Evolutionary conservation across 2,888 invertebrate species (phyloP).

Genomic region (Noctua fimbriata): DNA sequence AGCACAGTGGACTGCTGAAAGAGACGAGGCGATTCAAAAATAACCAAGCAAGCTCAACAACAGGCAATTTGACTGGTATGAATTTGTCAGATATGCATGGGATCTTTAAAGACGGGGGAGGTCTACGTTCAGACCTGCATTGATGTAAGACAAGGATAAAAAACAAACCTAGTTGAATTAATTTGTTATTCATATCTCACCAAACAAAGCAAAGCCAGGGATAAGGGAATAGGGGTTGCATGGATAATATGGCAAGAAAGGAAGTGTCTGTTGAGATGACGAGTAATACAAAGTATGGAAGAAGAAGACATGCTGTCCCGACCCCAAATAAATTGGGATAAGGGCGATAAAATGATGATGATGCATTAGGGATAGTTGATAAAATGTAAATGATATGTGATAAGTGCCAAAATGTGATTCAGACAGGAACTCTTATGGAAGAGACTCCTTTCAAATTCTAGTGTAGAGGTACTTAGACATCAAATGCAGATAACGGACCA

Average conservation of each 20-base stretch:
- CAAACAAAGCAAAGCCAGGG: no score
- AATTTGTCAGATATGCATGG: not conserved
- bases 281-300: no score
- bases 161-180: not conserved
- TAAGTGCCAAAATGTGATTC: not conserved
- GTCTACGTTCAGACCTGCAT: not conserved
- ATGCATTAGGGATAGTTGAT: not conserved
- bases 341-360: not conserved
- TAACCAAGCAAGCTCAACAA: no score
- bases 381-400: no score
- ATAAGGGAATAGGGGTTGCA: no score
- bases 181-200: not conserved
- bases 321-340: no score
- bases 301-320: no score
- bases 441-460: not conserved
- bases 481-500: conserved; percentile 28
- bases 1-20: not conserved
- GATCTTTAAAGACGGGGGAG: not conserved
- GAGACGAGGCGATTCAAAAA: not conserved
- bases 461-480: not conserved
- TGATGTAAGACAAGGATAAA: not conserved
- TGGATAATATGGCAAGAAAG: no score
- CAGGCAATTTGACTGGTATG: no score
- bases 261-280: no score
- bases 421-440: not conserved